These are phyloP conservation scores for Phoeniculus purpureus DNA, from an alignment of 2,797 vertebrate genomes.

Conservation along the genomic window DNA sequence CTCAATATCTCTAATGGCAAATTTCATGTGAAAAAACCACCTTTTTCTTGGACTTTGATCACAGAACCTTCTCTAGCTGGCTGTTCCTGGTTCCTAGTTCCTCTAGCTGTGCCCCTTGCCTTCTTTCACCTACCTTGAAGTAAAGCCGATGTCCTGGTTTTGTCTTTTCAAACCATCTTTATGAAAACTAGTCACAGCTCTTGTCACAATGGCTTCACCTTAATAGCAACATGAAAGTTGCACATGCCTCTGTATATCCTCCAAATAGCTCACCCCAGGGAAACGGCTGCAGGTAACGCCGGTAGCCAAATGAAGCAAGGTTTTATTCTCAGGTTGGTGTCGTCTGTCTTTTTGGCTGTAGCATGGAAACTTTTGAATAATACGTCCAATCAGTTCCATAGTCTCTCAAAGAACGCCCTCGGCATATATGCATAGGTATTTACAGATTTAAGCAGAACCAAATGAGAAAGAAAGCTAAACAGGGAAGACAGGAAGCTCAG, in stretches of 20 bases:
- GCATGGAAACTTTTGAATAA: constrained; percentile 49
- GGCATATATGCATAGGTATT: constrained; percentile 43
- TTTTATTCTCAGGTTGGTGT: constrained; percentile 55
- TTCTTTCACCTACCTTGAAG: constrained; percentile 57
- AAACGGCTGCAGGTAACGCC: constrained; percentile 1
- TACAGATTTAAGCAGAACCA: constrained; percentile 41
- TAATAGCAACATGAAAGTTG: constrained; percentile 61
- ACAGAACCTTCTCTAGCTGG: constrained; percentile 54
- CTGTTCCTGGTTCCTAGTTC: constrained; percentile 50
- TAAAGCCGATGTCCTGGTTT: constrained; percentile 41
- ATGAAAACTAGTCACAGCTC: constrained; percentile 41
- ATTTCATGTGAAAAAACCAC: not conserved
- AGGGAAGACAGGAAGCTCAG: not conserved
- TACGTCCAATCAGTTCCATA: not conserved
- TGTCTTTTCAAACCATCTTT: constrained; percentile 60
- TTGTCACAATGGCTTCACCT: constrained; percentile 62
- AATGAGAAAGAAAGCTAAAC: constrained; percentile 23
- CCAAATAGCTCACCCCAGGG: constrained; percentile 57
- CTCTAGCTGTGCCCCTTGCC: constrained; percentile 55
- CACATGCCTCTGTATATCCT: constrained; percentile 30
- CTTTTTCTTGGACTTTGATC: constrained; percentile 65
- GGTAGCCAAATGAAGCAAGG: constrained; percentile 40
- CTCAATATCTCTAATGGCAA: constrained; percentile 63
- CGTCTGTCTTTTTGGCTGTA: constrained; percentile 32
- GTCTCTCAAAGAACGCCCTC: not conserved